Conservation (phyloP, 2,888 invertebrate species). For the Lepidocyrtinus sp. region DNA sequence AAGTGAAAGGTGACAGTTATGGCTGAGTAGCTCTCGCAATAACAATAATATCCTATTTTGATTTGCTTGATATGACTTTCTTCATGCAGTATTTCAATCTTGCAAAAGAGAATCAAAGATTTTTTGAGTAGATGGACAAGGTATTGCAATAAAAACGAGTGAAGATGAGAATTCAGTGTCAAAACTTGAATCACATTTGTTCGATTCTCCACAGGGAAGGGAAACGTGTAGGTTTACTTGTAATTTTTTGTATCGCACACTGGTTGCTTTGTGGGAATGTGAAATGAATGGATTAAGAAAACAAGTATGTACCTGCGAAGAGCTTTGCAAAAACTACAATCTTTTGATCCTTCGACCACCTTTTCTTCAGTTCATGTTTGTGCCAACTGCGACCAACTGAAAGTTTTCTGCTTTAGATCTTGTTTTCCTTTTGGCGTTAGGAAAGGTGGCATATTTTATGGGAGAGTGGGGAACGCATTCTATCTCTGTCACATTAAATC, state of each 20-base stretch:
- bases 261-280: neutral
- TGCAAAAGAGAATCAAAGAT: neutral
- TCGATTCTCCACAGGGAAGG: conserved; percentile 43
- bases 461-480: conserved; percentile 44
- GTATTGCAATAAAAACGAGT: conserved; percentile 34
- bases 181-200: conserved; percentile 48
- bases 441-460: conserved; percentile 29
- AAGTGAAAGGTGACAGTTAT: conserved; percentile 46
- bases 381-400: no score
- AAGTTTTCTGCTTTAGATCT: conserved; percentile 47
- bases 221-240: conserved; percentile 6
- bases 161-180: conserved; percentile 49
- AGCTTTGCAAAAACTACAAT: no score
- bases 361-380: no score
- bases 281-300: neutral
- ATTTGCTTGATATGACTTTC: conserved; percentile 6
- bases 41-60: neutral
- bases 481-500: conserved; percentile 7
- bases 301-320: no score
- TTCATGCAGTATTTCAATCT: conserved; percentile 4
- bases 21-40: conserved; percentile 12
- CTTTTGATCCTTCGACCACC: no score
- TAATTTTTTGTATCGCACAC: neutral
- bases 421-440: conserved; percentile 39
- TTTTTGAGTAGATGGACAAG: neutral